phyloP scores from a whole-genome alignment of 37 sponge, comb jelly and placozoan species.

The Halichondria panicea region DNA sequence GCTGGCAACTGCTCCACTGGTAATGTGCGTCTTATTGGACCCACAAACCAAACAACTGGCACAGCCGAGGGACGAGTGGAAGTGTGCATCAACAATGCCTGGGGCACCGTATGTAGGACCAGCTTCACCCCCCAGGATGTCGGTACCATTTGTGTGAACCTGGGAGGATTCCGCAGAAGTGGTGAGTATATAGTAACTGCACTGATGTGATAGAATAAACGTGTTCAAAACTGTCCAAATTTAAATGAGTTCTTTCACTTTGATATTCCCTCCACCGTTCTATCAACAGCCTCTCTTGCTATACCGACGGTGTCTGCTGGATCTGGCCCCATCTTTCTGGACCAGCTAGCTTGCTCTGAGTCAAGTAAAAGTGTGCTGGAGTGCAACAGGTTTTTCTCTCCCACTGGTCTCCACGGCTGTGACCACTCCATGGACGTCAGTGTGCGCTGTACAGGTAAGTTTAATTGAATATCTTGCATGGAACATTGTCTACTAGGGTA shows the following conservation, averaged over 20 bases:
- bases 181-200: too few relatives aligned
- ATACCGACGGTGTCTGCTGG: too few relatives aligned
- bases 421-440: neutral
- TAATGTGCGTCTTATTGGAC: neutral
- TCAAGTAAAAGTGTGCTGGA: neutral
- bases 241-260: too few relatives aligned
- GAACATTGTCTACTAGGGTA: neutral
- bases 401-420: neutral
- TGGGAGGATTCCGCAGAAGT: neutral
- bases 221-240: too few relatives aligned
- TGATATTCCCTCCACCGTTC: neutral
- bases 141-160: neutral
- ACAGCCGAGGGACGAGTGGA: constrained; percentile 1
- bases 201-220: too few relatives aligned
- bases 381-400: neutral
- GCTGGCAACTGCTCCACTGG: neutral
- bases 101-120: constrained; percentile 2
- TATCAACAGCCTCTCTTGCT: neutral
- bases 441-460: neutral
- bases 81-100: constrained; percentile 1
- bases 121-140: neutral
- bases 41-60: neutral
- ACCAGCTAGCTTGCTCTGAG: constrained; percentile 1
- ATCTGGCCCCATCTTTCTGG: constrained; percentile 14
- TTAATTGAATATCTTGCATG: too few relatives aligned